phyloP scores from a whole-genome alignment of 2,888 invertebrate species.

The Nemapogon koenigi region DNA sequence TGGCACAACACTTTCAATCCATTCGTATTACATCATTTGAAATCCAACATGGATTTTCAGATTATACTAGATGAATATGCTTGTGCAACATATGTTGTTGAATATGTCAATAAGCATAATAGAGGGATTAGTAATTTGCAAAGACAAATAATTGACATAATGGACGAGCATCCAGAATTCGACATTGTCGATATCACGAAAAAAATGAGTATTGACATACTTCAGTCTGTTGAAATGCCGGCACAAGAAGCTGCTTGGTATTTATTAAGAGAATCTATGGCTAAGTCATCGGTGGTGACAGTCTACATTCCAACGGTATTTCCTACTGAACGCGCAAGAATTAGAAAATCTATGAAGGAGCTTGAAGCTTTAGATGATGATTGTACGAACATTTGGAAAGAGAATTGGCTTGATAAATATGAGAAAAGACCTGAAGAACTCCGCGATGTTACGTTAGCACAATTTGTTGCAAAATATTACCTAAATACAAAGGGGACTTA shows the following conservation, averaged over 20 bases:
- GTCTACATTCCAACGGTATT: constrained; percentile 16
- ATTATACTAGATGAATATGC: constrained; percentile 34
- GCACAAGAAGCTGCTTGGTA: constrained; percentile 35
- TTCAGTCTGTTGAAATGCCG: constrained; percentile 21
- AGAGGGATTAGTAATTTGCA: constrained; percentile 7
- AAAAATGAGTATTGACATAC: constrained; percentile 20
- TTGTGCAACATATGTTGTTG: constrained; percentile 35
- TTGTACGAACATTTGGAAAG: constrained; percentile 24
- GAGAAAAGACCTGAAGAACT: constrained; percentile 23
- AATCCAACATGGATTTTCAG: constrained; percentile 25
- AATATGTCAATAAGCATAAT: constrained; percentile 32
- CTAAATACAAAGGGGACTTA: constrained; percentile 11
- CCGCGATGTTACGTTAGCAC: constrained; percentile 20
- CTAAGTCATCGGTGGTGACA: constrained; percentile 8
- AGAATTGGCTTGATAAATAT: constrained; percentile 25
- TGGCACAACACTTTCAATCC: constrained; percentile 37
- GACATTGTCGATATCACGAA: constrained; percentile 13
- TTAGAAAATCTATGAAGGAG: constrained; percentile 22
- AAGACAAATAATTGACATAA: constrained; percentile 9
- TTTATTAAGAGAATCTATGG: constrained; percentile 15
- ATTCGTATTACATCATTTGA: constrained; percentile 20
- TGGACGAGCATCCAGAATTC: constrained; percentile 9
- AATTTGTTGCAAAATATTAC: constrained; percentile 23
- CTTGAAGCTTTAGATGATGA: constrained; percentile 19
- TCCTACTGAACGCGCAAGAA: constrained; percentile 23